These are phyloP conservation scores for Eucriotettix oculatus DNA, from an alignment of 2,888 invertebrate species.

Conservation along the genomic window DNA sequence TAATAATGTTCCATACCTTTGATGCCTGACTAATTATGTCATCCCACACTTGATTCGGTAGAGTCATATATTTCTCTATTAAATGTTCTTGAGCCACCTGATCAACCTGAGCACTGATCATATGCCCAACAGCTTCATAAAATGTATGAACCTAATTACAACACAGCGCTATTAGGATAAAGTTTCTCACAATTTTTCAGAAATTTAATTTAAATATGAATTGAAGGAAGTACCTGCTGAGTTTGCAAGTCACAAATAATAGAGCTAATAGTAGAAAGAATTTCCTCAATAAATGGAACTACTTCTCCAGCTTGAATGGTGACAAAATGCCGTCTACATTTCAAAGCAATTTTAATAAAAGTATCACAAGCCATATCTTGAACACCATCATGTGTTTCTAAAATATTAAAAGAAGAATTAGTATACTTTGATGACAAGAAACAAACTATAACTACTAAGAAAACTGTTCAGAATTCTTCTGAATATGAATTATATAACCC, in stretches of 20 bases:
- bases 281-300: conserved; percentile 97
- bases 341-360: conserved; percentile 97
- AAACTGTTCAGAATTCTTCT: too few species aligned
- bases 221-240: conserved; percentile 54
- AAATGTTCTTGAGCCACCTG: conserved; percentile 79
- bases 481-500: too few species aligned
- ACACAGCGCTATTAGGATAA: not conserved
- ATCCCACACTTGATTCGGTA: conserved; percentile 98
- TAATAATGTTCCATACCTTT: conserved; percentile 31
- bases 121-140: conserved; percentile 97
- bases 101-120: conserved; percentile 94
- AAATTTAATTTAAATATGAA: too few species aligned
- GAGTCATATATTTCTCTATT: conserved; percentile 92
- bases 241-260: conserved; percentile 98
- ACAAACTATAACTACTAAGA: not conserved
- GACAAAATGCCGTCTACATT: conserved; percentile 95
- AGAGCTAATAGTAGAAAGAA: conserved; percentile 84
- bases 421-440: not conserved
- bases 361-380: conserved; percentile 99
- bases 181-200: not conserved
- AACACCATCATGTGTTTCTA: conserved; percentile 97
- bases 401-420: conserved; percentile 3
- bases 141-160: conserved; percentile 65
- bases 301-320: conserved; percentile 90
- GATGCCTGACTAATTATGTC: conserved; percentile 94